phyloP scores from a whole-genome alignment of 2,888 invertebrate genomes.

The Hemithea aestivaria region DNA sequence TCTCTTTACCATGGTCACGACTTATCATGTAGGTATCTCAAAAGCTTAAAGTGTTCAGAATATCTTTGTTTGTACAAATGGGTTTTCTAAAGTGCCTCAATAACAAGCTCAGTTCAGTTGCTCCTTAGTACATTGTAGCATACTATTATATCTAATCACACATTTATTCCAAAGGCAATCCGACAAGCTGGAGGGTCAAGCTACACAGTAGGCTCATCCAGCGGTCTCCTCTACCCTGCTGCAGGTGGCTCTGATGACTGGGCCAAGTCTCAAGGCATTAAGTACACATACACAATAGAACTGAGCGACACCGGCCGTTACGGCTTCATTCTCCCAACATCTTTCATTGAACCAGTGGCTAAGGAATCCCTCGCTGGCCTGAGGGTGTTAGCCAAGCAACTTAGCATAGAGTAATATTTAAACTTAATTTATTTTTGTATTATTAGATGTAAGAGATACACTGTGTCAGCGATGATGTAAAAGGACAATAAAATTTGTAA shows the following conservation, averaged over 20 bases:
- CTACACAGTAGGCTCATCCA: slow-evolving; percentile 88
- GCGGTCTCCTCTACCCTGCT: slow-evolving; percentile 88
- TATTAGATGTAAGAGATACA: slow-evolving; percentile 4
- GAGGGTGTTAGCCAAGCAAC: slow-evolving; percentile 73
- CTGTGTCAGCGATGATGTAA: slow-evolving; percentile 6
- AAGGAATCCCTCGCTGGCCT: slow-evolving; percentile 87
- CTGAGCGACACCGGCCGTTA: slow-evolving; percentile 89
- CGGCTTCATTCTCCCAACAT: slow-evolving; percentile 92
- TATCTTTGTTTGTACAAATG: no score
- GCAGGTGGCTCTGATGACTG: slow-evolving; percentile 93
- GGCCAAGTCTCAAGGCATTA: slow-evolving; percentile 91
- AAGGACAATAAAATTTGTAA: slow-evolving; percentile 2
- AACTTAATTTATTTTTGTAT: slow-evolving; percentile 20
- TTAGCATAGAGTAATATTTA: slow-evolving; percentile 32
- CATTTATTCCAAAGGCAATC: slow-evolving; percentile 76
- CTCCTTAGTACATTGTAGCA: no score
- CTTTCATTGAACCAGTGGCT: slow-evolving; percentile 86
- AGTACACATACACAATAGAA: slow-evolving; percentile 94
- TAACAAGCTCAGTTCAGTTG: no score
- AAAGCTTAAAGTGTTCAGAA: no score
- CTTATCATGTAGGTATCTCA: no score
- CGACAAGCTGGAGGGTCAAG: slow-evolving; percentile 76
- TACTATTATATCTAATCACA: no score
- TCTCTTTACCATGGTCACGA: no score
- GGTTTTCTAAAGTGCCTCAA: no score